Conservation (phyloP, 1,140 invertebrate genomes). For the Spodoptera frugiperda region DNA sequence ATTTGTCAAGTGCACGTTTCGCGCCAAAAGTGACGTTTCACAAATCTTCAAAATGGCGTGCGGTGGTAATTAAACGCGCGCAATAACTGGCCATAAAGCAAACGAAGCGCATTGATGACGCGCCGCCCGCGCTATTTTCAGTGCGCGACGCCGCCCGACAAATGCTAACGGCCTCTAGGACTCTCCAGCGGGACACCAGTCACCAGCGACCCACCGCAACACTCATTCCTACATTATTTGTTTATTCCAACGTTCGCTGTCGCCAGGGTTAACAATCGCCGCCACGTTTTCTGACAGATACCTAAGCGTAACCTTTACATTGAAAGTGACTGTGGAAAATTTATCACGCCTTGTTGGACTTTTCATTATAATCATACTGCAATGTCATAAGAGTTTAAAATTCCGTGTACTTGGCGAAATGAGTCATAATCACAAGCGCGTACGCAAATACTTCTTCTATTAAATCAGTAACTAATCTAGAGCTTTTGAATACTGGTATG, state of each 20-base stretch:
- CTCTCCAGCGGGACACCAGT: constrained; percentile 61
- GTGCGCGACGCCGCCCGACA: constrained; percentile 77
- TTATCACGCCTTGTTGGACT: not conserved
- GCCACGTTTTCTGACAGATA: constrained; percentile 22
- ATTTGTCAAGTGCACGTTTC: constrained; percentile 69
- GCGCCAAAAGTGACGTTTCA: constrained; percentile 78
- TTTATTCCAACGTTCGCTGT: constrained; percentile 38
- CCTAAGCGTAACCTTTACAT: constrained; percentile 19
- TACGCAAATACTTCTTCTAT: too few relatives aligned
- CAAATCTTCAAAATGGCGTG: constrained; percentile 80
- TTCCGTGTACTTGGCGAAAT: constrained; percentile 3
- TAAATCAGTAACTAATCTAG: too few relatives aligned
- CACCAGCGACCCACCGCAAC: constrained; percentile 18
- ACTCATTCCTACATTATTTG: constrained; percentile 42
- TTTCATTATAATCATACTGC: not conserved
- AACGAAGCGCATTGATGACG: constrained; percentile 76
- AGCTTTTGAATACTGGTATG: too few relatives aligned
- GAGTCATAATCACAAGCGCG: too few relatives aligned
- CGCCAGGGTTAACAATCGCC: constrained; percentile 30
- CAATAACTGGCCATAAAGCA: constrained; percentile 80
- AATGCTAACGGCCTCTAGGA: constrained; percentile 84
- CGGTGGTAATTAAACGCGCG: constrained; percentile 78
- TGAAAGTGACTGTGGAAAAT: constrained; percentile 23
- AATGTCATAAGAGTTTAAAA: not conserved
- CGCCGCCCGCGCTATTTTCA: constrained; percentile 75